Evolutionary conservation across 1,140 invertebrate species (phyloP).

Genomic region (Leptinotarsa lineolata): DNA sequence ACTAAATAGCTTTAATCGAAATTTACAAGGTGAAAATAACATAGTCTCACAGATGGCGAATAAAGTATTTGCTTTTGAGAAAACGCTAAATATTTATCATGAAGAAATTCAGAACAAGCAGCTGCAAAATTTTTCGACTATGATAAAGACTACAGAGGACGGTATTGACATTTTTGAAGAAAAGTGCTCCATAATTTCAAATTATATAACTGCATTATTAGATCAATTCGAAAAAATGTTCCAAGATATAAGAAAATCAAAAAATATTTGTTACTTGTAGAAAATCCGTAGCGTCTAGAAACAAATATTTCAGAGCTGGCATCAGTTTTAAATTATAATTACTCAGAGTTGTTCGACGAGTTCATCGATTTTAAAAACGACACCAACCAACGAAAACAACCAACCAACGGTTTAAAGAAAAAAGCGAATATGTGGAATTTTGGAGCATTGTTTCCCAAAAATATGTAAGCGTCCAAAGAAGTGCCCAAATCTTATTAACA

Average conservation of each 20-base stretch:
- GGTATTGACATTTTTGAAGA: no score
- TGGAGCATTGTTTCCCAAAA: conserved; percentile 24
- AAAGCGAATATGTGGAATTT: conserved; percentile 3
- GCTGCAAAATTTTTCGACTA: no score
- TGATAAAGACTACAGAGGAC: no score
- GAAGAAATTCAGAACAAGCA: no score
- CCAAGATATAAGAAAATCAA: conserved; percentile 17
- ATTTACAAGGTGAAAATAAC: not conserved
- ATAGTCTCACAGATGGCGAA: no score
- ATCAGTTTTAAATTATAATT: conserved; percentile 22
- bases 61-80: no score
- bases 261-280: not conserved
- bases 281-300: conserved; percentile 5
- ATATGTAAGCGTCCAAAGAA: conserved; percentile 16
- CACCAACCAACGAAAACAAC: not conserved
- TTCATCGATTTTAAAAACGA: conserved; percentile 22
- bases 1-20: not conserved
- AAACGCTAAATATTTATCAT: no score
- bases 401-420: no score
- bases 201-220: not conserved
- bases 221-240: conserved; percentile 1
- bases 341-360: conserved; percentile 15
- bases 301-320: conserved; percentile 5
- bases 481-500: conserved; percentile 23
- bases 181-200: no score